Base-by-base conservation (phyloP, 2,888 invertebrate species). In the Nomada lathburiana region DNA sequence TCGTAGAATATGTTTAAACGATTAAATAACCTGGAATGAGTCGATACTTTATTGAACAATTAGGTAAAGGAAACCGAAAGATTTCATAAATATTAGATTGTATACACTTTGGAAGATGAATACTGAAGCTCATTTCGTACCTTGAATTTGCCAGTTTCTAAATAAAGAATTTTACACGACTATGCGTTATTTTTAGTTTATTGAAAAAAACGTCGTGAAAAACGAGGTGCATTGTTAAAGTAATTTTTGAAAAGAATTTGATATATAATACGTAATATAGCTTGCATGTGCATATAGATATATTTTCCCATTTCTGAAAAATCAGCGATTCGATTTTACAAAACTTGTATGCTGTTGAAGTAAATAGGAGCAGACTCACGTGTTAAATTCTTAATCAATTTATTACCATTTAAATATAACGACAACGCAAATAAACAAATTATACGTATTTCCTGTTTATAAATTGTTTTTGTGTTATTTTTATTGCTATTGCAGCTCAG, bases 1-100 rank as follows among this genome's bases (percentile, higher is more conserved):
- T 18, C 9, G 36, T 60, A 47, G 29, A 36, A 11, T 11, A 13
- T 18, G 23, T 71, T 62, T 2, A 23, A 36, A 13, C n/a, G 20
- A 53, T 68, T 42, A 23, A 55, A 18, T 47, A 70, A 70, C 47
- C 70, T 47, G 2, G 36, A 29, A 42, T 44, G 23, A 16, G 20
- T 20, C 13, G 47, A 47, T 47, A 16, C 13, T 16, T 47, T 47
- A 16, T 47, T 10, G 10, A 16, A 47, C 47, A 47, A 47, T 3
- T 47, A 47, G 16, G 47, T 47, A 16, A 3, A 47, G 10, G 11
- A 1, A 10, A 2, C 1, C 47, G 47, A 47, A 2, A 16, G 47
- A 13, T 47, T 47, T 47, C 1, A 47, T 13, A 47, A 3, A 47
- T 47, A 47, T 47, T 47, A 47, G 47, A 16, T 16, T 47, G 47